Percentiles rank a stretch among this genome's conserved stretches.
Evolutionary conservation across 92 coral and sea anemone genomes (phyloP).

Genomic region (Plumapathes pennacea): DNA sequence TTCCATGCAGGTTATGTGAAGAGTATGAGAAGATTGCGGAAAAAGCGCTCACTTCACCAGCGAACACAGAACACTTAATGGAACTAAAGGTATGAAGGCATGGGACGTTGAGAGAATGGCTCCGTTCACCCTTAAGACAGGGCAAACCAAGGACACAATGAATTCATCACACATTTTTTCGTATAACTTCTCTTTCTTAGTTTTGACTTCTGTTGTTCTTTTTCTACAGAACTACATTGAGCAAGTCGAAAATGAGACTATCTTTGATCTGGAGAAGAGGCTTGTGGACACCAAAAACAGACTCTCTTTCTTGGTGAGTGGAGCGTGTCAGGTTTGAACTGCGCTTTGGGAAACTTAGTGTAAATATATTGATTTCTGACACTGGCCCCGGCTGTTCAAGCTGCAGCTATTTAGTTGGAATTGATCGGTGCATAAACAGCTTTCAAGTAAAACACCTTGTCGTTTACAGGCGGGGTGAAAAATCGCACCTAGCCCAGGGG

Average conservation of each 20-base stretch:
- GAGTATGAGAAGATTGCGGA: constrained; percentile 99
- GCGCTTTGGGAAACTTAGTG: too few species aligned
- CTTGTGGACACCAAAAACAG: constrained; percentile 92
- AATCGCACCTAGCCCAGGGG: too few species aligned
- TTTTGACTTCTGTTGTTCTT: neutral
- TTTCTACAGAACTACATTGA: constrained; percentile 82
- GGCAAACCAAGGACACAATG: too few species aligned
- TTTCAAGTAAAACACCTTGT: too few species aligned
- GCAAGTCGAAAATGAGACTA: constrained; percentile 96
- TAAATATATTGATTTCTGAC: too few species aligned
- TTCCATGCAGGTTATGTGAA: constrained; percentile 73
- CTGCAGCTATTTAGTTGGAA: too few species aligned
- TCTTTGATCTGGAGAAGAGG: constrained; percentile 93
- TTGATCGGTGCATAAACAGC: too few species aligned
- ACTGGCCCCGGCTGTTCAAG: too few species aligned
- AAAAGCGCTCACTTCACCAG: constrained; percentile 98
- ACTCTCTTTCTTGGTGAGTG: constrained; percentile 84
- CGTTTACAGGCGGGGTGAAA: too few species aligned
- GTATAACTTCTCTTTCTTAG: too few species aligned
- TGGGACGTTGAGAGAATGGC: too few species aligned
- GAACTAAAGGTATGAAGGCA: constrained; percentile 95
- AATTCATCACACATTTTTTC: neutral
- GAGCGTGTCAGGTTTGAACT: neutral
- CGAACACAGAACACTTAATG: constrained; percentile 98
- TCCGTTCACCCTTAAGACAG: too few species aligned